Percentiles rank a stretch among this genome's conserved stretches.
These are phyloP conservation scores for Tetrao urogallus DNA, from an alignment of 2,113 vertebrate genomes.

Conservation along the genomic window DNA sequence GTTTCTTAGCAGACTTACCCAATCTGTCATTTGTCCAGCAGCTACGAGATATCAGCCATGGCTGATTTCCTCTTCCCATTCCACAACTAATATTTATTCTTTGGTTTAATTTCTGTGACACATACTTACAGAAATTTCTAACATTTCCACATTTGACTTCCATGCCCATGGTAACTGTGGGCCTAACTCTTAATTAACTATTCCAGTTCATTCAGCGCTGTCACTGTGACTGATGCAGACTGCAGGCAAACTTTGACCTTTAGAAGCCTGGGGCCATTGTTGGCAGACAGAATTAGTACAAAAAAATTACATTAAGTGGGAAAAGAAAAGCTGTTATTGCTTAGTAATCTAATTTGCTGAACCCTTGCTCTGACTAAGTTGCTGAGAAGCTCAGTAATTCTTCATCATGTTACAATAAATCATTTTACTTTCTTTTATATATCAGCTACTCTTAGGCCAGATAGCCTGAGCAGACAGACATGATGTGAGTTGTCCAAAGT, in stretches of 20 bases:
- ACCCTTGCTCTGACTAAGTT: constrained; percentile 99
- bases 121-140: constrained; percentile 86
- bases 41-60: constrained; percentile 73
- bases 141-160: constrained; percentile 88
- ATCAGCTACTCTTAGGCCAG: constrained; percentile 99
- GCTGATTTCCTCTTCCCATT: constrained; percentile 83
- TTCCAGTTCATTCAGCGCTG: constrained; percentile 85
- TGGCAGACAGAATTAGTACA: constrained; percentile 75
- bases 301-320: constrained; percentile 76
- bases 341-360: constrained; percentile 93
- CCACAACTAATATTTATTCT: constrained; percentile 85
- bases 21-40: constrained; percentile 78
- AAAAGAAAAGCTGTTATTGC: constrained; percentile 86
- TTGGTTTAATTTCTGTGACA: constrained; percentile 87
- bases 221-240: constrained; percentile 94
- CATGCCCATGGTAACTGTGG: constrained; percentile 83
- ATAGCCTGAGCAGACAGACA: constrained; percentile 99
- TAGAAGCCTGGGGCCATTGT: constrained; percentile 83
- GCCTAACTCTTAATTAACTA: constrained; percentile 83
- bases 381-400: constrained; percentile 92
- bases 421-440: constrained; percentile 99
- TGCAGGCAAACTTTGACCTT: constrained; percentile 87
- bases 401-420: constrained; percentile 99
- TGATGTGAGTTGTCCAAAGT: constrained; percentile 99
- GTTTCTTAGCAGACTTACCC: constrained; percentile 76